A percentile compares a stretch with the other conserved stretches of the same genome.
Evolutionary conservation across 2,888 invertebrate species (phyloP).

Genomic region (Tricholauxania praeusta): DNA sequence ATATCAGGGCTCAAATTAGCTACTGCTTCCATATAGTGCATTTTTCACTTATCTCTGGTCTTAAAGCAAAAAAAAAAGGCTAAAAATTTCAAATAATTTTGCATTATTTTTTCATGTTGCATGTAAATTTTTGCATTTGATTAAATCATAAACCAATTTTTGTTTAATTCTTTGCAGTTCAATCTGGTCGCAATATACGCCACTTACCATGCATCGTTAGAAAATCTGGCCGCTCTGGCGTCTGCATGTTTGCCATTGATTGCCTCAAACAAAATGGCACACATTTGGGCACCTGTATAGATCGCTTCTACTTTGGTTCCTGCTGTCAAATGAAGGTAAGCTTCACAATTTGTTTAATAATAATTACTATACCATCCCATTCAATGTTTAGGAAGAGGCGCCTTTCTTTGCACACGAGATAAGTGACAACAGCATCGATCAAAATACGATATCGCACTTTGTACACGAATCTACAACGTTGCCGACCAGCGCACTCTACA

Average conservation of each 20-base stretch:
- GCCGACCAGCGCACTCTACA: slow-evolving; percentile 61
- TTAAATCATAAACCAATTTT: too few relatives aligned
- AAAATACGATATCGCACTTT: slow-evolving; percentile 68
- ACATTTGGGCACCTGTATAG: slow-evolving; percentile 92
- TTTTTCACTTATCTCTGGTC: too few relatives aligned
- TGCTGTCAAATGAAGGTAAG: slow-evolving; percentile 82
- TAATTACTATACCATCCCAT: slow-evolving; percentile 39
- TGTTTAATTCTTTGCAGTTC: slow-evolving; percentile 73
- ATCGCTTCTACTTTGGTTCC: slow-evolving; percentile 93
- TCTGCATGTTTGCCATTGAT: slow-evolving; percentile 95
- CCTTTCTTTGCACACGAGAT: slow-evolving; percentile 64
- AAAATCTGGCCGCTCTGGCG: slow-evolving; percentile 81
- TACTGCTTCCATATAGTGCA: too few relatives aligned
- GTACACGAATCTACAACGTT: slow-evolving; percentile 64
- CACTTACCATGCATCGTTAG: slow-evolving; percentile 89
- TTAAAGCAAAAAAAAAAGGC: too few relatives aligned
- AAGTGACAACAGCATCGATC: slow-evolving; percentile 68
- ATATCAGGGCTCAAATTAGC: too few relatives aligned
- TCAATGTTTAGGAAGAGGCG: slow-evolving; percentile 52
- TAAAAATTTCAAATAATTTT: too few relatives aligned
- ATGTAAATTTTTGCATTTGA: too few relatives aligned
- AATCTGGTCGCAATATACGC: slow-evolving; percentile 87
- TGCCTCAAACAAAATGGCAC: slow-evolving; percentile 92
- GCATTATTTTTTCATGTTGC: too few relatives aligned
- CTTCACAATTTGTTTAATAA: slow-evolving; percentile 2